Conservation (phyloP, 2,797 vertebrate genomes). For the Discoglossus pictus region DNA sequence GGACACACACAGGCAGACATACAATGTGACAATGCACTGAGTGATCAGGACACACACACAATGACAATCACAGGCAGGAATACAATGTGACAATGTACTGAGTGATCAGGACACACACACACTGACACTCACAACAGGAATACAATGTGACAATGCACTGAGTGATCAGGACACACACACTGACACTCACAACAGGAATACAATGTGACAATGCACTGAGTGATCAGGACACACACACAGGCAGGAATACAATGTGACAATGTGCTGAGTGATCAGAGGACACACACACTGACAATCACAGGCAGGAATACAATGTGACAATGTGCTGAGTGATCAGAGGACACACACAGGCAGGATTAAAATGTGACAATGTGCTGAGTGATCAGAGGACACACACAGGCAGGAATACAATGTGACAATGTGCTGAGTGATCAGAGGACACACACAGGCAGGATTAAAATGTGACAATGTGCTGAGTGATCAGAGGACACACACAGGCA, state of each 20-base stretch:
- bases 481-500: too few relatives aligned
- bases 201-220: neutral
- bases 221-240: neutral
- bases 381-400: neutral
- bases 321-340: too few relatives aligned
- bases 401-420: slow-evolving; percentile 41
- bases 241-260: neutral
- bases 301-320: too few relatives aligned
- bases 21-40: neutral
- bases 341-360: neutral
- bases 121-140: slow-evolving; percentile 73
- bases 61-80: slow-evolving; percentile 75
- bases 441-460: slow-evolving; percentile 41
- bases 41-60: neutral
- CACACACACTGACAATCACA: slow-evolving; percentile 64
- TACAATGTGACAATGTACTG: neutral
- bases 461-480: too few relatives aligned
- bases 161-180: neutral
- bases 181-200: neutral
- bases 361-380: neutral
- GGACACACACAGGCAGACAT: too few relatives aligned
- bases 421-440: neutral
- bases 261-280: neutral
- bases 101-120: neutral
- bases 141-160: too few relatives aligned